phyloP scores from a whole-genome alignment of 2,113 vertebrate genomes.

The Willisornis vidua region DNA sequence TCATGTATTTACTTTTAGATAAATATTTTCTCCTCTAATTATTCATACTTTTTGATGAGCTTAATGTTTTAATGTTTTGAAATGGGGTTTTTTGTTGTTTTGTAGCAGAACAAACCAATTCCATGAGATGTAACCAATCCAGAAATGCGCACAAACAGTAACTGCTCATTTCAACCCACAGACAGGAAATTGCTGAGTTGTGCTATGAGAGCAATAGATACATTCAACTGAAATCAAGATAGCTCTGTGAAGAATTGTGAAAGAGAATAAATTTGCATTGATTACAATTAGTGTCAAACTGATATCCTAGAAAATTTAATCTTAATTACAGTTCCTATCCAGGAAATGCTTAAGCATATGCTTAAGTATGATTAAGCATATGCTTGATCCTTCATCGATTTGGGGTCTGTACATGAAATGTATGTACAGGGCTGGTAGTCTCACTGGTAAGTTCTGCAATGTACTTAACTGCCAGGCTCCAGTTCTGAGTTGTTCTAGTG shows the following conservation, averaged over 20 bases:
- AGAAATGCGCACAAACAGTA: not conserved
- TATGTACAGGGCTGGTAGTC: not conserved
- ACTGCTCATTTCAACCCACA: not conserved
- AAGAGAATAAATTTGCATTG: conserved; percentile 56
- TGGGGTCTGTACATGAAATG: not conserved
- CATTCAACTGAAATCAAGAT: not conserved
- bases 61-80: not conserved
- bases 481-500: not conserved
- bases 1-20: not conserved
- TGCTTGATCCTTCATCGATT: not conserved
- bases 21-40: not conserved
- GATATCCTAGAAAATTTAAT: conserved; percentile 1
- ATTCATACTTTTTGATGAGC: not conserved
- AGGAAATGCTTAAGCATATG: not conserved
- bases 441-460: not conserved
- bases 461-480: not conserved
- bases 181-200: not conserved
- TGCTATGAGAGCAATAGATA: not conserved
- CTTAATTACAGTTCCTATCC: conserved; percentile 12
- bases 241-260: conserved; percentile 5
- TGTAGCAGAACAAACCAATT: not conserved
- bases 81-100: not conserved
- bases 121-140: not conserved
- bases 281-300: conserved; percentile 59
- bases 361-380: conserved; percentile 29